phyloP scores from a whole-genome alignment of 2,797 vertebrate species.

The Pipistrellus pipistrellus region DNA sequence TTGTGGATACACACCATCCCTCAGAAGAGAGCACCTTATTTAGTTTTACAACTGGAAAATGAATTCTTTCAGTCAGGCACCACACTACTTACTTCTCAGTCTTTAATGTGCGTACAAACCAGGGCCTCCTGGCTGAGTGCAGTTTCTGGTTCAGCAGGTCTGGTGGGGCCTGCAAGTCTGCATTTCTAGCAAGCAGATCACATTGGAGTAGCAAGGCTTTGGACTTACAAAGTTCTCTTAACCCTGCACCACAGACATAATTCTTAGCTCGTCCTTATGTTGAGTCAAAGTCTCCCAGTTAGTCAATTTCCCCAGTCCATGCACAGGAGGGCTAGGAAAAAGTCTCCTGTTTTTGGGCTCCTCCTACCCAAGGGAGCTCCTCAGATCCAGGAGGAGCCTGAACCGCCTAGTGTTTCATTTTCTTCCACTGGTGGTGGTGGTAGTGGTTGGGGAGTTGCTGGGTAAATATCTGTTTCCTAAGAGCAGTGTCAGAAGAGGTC shows the following conservation, averaged over 20 bases:
- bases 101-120: not conserved
- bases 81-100: not conserved
- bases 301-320: not conserved
- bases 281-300: not conserved
- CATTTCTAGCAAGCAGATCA: not conserved
- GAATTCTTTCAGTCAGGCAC: not conserved
- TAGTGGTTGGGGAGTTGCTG: too few relatives aligned
- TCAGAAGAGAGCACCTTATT: not conserved
- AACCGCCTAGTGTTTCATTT: not conserved
- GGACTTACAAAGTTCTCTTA: not conserved
- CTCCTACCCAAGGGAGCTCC: not conserved
- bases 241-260: not conserved
- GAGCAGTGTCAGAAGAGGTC: not conserved
- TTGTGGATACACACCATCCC: slow-evolving; percentile 51
- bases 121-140: not conserved
- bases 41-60: slow-evolving; percentile 24
- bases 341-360: not conserved
- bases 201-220: not conserved
- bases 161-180: not conserved
- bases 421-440: not conserved
- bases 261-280: not conserved
- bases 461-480: not conserved
- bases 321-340: not conserved
- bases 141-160: not conserved
- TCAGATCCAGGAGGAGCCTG: not conserved